Evolutionary conservation across 64 coral and sea anemone genomes (phyloP).

Genomic region (Pocillopora verrucosa): DNA sequence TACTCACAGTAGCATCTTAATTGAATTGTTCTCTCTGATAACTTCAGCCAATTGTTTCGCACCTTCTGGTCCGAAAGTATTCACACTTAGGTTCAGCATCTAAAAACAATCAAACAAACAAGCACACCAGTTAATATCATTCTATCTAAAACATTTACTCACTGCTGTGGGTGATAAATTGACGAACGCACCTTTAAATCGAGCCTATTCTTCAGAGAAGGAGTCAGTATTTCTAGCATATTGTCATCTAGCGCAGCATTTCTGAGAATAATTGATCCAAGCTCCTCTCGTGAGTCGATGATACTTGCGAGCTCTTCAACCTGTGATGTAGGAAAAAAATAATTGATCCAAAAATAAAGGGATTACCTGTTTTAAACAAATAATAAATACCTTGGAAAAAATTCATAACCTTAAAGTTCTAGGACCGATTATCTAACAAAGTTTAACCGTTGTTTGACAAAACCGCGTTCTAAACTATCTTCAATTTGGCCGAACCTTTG

Average conservation of each 20-base stretch:
- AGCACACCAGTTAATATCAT: background rate
- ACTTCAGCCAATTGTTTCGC: constrained; percentile 67
- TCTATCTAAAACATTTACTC: background rate
- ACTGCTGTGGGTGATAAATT: background rate
- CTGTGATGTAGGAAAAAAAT: constrained; percentile 17
- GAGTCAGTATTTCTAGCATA: constrained; percentile 48
- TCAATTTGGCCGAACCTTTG: too few species aligned
- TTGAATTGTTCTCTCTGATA: constrained; percentile 67
- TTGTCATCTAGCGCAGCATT: constrained; percentile 67
- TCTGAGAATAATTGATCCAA: constrained; percentile 82
- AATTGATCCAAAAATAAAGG: background rate
- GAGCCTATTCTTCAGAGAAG: constrained; percentile 41
- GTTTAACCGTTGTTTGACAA: too few species aligned
- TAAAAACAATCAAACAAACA: constrained; percentile 20
- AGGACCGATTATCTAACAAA: too few species aligned
- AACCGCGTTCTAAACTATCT: too few species aligned
- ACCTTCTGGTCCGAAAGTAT: constrained; percentile 78
- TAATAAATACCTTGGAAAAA: too few species aligned
- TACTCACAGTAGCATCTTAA: constrained; percentile 94
- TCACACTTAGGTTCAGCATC: constrained; percentile 97
- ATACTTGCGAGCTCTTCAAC: constrained; percentile 77
- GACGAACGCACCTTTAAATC: constrained; percentile 60
- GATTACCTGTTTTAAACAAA: too few species aligned
- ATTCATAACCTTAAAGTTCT: too few species aligned
- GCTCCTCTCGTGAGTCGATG: constrained; percentile 60